Conservation (phyloP, 1,140 invertebrate genomes). For the Homarus americanus region DNA sequence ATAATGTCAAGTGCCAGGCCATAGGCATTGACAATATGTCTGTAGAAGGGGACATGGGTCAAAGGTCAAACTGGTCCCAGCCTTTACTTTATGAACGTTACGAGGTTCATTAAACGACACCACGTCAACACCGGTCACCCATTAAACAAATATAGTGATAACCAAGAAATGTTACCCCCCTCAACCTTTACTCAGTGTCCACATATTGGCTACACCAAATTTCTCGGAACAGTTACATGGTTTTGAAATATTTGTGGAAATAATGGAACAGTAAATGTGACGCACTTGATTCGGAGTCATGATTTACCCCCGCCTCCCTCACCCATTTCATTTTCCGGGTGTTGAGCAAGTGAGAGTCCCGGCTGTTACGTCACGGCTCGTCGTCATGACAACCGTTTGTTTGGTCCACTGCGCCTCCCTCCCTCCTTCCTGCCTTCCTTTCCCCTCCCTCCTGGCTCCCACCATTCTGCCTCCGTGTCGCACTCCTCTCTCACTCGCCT, state of each 20-base stretch:
- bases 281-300: background rate
- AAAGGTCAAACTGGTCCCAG: too few species aligned
- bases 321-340: background rate
- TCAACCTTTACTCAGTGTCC: background rate
- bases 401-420: constrained; percentile 1
- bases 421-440: background rate
- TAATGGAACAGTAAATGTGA: background rate
- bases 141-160: too few species aligned
- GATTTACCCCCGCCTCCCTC: background rate
- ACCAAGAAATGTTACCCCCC: too few species aligned
- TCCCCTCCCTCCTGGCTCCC: background rate
- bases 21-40: too few species aligned
- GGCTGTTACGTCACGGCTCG: background rate
- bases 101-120: too few species aligned
- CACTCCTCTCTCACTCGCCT: too few species aligned
- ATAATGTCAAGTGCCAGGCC: too few species aligned
- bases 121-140: too few species aligned
- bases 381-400: constrained; percentile 41
- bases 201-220: background rate
- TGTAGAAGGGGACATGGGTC: too few species aligned
- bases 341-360: background rate
- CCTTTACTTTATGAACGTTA: too few species aligned
- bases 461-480: too few species aligned
- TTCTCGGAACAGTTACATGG: background rate
- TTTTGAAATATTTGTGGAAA: background rate